These are phyloP conservation scores for Yponomeuta sedellus DNA, from an alignment of 2,888 invertebrate genomes.

Conservation along the genomic window DNA sequence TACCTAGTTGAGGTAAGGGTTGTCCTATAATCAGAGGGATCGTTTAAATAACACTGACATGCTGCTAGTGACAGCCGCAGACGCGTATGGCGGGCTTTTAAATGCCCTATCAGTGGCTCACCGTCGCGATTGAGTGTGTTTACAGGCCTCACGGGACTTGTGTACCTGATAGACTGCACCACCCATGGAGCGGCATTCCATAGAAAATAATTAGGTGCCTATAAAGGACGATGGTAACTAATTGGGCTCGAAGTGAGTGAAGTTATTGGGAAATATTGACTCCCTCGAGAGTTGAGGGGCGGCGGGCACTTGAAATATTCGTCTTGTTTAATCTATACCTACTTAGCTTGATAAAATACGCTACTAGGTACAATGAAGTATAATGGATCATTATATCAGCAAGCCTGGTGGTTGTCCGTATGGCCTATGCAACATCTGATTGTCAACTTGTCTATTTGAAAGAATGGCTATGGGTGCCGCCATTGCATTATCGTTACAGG, in stretches of 20 bases:
- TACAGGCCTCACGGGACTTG: not conserved
- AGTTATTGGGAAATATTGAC: not conserved
- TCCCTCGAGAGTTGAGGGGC: not conserved
- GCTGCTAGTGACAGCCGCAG: slow-evolving; percentile 7
- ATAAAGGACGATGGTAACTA: not conserved
- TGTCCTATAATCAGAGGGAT: not conserved
- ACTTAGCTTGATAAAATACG: not conserved
- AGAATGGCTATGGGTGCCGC: slow-evolving; percentile 3
- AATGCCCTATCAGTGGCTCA: slow-evolving; percentile 6
- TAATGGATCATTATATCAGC: not conserved
- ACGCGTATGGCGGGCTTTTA: not conserved
- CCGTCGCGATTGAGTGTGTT: slow-evolving; percentile 6
- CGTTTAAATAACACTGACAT: slow-evolving; percentile 6
- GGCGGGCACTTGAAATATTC: not conserved
- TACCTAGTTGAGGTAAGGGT: not conserved
- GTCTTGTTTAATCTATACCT: not conserved
- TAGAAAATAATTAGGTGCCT: not conserved
- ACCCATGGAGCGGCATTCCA: not conserved
- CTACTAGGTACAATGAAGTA: not conserved
- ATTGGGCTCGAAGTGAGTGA: not conserved
- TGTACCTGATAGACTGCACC: not conserved
- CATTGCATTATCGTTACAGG: not conserved
- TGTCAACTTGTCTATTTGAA: slow-evolving; percentile 6
- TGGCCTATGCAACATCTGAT: slow-evolving; percentile 2
- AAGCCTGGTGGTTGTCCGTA: not conserved